Conservation (phyloP, 2,888 invertebrate genomes). For the Cryptops parisi region DNA sequence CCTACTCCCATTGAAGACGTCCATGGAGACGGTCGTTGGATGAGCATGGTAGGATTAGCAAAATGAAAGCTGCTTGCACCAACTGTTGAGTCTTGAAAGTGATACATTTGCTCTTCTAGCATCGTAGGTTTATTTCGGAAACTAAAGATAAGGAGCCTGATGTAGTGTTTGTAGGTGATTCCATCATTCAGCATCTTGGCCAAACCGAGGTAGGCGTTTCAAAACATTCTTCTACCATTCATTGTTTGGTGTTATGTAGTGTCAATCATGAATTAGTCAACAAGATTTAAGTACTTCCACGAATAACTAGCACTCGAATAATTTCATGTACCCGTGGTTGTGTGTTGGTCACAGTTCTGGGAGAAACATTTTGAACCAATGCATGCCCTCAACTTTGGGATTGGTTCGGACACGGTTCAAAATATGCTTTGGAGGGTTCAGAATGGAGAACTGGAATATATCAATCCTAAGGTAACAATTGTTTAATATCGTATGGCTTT, state of each 20-base stretch:
- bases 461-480: constrained; percentile 80
- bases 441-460: constrained; percentile 77
- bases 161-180: constrained; percentile 81
- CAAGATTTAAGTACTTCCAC: too few relatives aligned
- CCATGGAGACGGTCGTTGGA: constrained; percentile 75
- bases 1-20: constrained; percentile 56
- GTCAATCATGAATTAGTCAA: too few relatives aligned
- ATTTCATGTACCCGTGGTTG: too few relatives aligned
- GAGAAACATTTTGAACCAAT: constrained; percentile 78
- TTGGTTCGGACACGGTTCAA: constrained; percentile 73
- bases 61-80: too few relatives aligned
- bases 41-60: constrained; percentile 46
- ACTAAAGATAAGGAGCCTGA: constrained; percentile 82
- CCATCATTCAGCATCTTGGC: constrained; percentile 63
- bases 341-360: constrained; percentile 53
- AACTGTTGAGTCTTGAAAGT: too few relatives aligned
- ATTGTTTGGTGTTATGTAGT: too few relatives aligned
- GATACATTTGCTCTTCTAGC: constrained; percentile 40
- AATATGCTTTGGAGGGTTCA: constrained; percentile 78
- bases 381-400: constrained; percentile 82
- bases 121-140: constrained; percentile 68
- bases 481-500: too few relatives aligned
- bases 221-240: neutral
- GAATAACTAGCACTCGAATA: too few relatives aligned
- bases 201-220: constrained; percentile 52